phyloP scores from a whole-genome alignment of 92 coral and sea anemone species.

The Palythoa grandis region DNA sequence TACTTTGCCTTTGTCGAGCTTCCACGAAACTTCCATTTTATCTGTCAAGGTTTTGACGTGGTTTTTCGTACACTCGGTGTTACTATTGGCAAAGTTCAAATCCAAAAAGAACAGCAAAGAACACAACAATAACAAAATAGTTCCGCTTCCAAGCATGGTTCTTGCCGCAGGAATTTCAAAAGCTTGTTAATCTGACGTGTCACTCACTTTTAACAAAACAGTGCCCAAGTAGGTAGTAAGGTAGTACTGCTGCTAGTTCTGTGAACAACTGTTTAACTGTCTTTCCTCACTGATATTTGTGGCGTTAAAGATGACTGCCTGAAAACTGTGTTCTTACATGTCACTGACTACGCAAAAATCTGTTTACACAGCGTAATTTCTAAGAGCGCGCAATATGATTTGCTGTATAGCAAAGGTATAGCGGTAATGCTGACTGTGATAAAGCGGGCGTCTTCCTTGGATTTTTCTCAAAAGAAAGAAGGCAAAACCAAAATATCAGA shows the following conservation, averaged over 20 bases:
- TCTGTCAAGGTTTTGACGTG: neutral
- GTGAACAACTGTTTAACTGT: neutral
- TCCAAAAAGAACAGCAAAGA: neutral
- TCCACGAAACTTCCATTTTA: constrained; percentile 38
- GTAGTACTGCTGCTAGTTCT: too few relatives aligned
- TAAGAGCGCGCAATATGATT: neutral
- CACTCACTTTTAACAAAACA: neutral
- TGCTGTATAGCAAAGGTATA: neutral
- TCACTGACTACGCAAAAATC: neutral
- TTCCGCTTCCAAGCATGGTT: constrained; percentile 36
- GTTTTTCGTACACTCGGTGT: neutral
- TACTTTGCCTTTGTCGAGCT: constrained; percentile 15
- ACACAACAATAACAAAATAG: neutral
- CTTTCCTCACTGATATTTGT: neutral
- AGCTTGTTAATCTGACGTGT: constrained; percentile 9
- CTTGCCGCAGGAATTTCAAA: neutral
- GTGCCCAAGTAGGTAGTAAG: neutral
- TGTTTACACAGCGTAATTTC: too few relatives aligned
- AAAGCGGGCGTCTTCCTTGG: too few relatives aligned
- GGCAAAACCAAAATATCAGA: too few relatives aligned
- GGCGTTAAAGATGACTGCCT: neutral
- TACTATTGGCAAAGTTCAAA: neutral
- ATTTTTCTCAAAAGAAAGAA: too few relatives aligned
- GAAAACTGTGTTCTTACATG: neutral
- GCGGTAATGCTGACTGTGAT: too few relatives aligned